Base-by-base conservation (phyloP, 2,797 vertebrate genomes). In the Hyperoplus immaculatus region DNA sequence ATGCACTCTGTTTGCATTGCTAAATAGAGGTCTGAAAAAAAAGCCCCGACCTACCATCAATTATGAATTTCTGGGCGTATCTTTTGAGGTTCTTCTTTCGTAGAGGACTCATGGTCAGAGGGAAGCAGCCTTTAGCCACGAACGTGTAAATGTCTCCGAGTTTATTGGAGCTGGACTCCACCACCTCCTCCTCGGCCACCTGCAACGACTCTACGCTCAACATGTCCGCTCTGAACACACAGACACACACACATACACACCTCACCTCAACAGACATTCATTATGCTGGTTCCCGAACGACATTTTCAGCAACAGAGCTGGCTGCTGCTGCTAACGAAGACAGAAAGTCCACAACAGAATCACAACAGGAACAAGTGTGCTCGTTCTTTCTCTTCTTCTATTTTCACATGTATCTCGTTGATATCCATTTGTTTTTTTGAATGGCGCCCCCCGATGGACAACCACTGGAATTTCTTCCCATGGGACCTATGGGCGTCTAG, bases 41-140 rank as follows among this genome's bases (percentile, higher is more conserved):
- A 9, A n/a, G 4, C 0, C 82, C 29, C 29, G 29, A 29, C 29
- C 84, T 88, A 96, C 96, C 96, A 50, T 97, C 97, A 54, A 96
- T 89, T 49, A 94, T 89, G 65, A 97, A 97, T 75, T 97, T 97
- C 93, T 95, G 96, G 0, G 97, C 96, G 82, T 96, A 97, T 94
- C 97, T 92, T 83, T 95, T 97, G 1, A 97, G 94, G 70, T 97
- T 97, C 84, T 97, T 97, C 91, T 95, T 96, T 21, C 95, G 91
- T 81, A 97, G 89, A 49, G 96, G 95, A 72, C 95, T 95, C 94
- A 97, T 96, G 5, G 94, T 90, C 59, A 95, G 93, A 0, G 97
- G 97, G 77, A 97, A 97, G 78, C 93, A 93, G 51, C 97, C 97
- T 64, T 97, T 95, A 2, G 96, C 92, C 73, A 98, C 94, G 67